These are phyloP conservation scores for Bos indicus DNA, from an alignment of 2,113 vertebrate species.

Conservation along the genomic window DNA sequence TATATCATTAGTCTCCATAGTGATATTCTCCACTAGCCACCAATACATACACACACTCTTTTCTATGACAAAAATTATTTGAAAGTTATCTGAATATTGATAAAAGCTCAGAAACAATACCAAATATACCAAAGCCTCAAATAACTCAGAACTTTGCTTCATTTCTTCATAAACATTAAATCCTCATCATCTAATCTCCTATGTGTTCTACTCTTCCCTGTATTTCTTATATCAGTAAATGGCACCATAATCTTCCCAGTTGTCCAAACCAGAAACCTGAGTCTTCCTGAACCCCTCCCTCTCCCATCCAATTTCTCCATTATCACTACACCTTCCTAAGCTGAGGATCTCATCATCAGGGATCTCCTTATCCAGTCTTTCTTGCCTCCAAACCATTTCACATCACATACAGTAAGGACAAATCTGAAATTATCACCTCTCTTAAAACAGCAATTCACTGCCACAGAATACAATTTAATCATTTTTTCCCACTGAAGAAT, in stretches of 20 bases:
- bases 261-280: background rate
- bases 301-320: background rate
- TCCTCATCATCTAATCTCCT: background rate
- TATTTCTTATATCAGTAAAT: background rate
- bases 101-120: background rate
- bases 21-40: background rate
- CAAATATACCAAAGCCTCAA: background rate
- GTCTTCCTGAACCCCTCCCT: background rate
- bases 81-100: background rate
- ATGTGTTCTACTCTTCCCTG: background rate
- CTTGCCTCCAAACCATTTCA: background rate
- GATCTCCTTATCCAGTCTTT: background rate
- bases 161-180: slow-evolving; percentile 12
- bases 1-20: slow-evolving; percentile 17
- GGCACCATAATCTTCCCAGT: background rate
- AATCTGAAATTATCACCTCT: background rate
- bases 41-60: background rate
- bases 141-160: background rate
- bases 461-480: background rate
- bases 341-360: background rate
- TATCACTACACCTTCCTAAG: background rate
- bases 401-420: background rate
- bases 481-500: background rate
- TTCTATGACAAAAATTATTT: background rate
- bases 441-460: slow-evolving; percentile 16